phyloP scores from a whole-genome alignment of 2,888 invertebrate genomes.

The Clivina fossor region DNA sequence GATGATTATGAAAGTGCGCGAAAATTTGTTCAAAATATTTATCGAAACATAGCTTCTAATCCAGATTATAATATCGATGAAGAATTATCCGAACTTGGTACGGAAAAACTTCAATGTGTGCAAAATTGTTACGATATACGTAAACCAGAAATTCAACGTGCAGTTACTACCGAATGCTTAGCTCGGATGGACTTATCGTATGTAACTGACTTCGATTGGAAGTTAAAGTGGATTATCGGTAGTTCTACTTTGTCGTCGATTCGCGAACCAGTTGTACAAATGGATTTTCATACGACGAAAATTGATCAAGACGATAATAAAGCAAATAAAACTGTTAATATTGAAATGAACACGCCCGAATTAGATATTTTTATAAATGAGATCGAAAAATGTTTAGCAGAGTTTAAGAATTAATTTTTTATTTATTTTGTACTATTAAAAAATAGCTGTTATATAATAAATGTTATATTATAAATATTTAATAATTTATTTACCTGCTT shows the following conservation, averaged over 20 bases:
- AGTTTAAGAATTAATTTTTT: conserved; percentile 13
- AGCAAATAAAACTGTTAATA: conserved; percentile 43
- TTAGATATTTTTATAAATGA: conserved; percentile 42
- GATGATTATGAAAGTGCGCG: conserved; percentile 46
- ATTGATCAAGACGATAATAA: conserved; percentile 35
- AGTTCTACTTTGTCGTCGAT: conserved; percentile 55
- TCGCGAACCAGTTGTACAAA: conserved; percentile 54
- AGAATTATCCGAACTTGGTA: conserved; percentile 38
- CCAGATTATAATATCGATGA: conserved; percentile 36
- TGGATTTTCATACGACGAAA: conserved; percentile 51
- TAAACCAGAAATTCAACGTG: conserved; percentile 47
- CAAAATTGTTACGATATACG: conserved; percentile 47
- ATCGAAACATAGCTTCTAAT: conserved; percentile 43
- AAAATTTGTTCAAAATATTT: conserved; percentile 46
- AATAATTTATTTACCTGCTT: conserved; percentile 16
- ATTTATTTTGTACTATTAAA: conserved; percentile 1
- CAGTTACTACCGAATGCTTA: conserved; percentile 45
- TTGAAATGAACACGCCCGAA: conserved; percentile 49
- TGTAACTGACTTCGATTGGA: conserved; percentile 57
- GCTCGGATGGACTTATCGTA: conserved; percentile 49
- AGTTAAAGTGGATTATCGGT: conserved; percentile 58
- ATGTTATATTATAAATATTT: too few relatives aligned
- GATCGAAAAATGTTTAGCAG: conserved; percentile 30
- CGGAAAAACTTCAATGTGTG: conserved; percentile 39
- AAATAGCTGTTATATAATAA: too few relatives aligned